Evolutionary conservation across 2,888 invertebrate genomes (phyloP).

Genomic region (Hyppa rectilinea): DNA sequence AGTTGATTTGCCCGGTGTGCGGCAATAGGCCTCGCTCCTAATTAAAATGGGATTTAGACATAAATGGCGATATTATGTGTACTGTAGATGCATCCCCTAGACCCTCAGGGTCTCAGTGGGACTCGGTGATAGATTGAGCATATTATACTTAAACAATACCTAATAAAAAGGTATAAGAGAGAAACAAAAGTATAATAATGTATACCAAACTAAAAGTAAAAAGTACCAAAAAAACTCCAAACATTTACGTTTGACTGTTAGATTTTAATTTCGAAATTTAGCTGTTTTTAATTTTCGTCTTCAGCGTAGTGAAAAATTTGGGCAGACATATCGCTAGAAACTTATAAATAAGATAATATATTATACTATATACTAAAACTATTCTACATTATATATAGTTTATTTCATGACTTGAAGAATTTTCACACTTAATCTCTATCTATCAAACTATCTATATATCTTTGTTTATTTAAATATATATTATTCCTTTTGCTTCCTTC

Average conservation of each 20-base stretch:
- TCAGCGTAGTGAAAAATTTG: conserved; percentile 85
- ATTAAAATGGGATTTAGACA: background rate
- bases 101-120: background rate
- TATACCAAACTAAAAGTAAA: conserved; percentile 25
- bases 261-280: conserved; percentile 76
- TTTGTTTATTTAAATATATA: conserved; percentile 6
- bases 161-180: background rate
- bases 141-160: conserved; percentile 2
- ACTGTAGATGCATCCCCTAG: background rate
- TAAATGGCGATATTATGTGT: background rate
- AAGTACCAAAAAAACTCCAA: conserved; percentile 51
- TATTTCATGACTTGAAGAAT: conserved; percentile 71
- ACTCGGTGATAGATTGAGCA: background rate
- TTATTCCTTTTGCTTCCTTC: background rate
- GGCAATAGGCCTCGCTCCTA: background rate
- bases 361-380: conserved; percentile 73
- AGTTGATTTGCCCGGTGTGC: background rate
- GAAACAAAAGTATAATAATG: conserved; percentile 25
- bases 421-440: conserved; percentile 64
- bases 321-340: conserved; percentile 90
- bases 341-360: conserved; percentile 81
- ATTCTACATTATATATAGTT: conserved; percentile 71
- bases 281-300: conserved; percentile 75
- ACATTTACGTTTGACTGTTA: conserved; percentile 62
- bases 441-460: conserved; percentile 24